Conservation (phyloP, 1,140 invertebrate species). For the Ips typographus region DNA sequence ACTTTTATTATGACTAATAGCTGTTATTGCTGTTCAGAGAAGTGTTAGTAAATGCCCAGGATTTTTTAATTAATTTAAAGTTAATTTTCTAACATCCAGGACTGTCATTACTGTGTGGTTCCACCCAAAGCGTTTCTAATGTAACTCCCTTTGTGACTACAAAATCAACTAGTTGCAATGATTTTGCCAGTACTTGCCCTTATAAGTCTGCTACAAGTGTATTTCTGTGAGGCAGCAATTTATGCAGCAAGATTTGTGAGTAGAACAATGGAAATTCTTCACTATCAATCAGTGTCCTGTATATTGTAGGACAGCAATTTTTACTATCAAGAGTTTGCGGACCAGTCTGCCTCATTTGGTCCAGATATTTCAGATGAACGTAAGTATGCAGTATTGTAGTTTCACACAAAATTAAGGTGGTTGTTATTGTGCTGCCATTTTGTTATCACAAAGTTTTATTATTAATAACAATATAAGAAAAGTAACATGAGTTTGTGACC, state of each 20-base stretch:
- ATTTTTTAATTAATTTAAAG: too few species aligned
- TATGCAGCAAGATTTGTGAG: slow-evolving; percentile 44
- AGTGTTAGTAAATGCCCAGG: too few species aligned
- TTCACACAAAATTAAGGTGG: neutral
- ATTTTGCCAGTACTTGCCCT: slow-evolving; percentile 14
- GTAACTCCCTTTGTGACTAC: neutral
- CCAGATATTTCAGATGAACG: slow-evolving; percentile 39
- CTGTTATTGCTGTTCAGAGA: too few species aligned
- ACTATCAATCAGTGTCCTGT: neutral
- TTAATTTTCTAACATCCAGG: too few species aligned
- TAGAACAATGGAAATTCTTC: slow-evolving; percentile 11
- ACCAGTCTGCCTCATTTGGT: slow-evolving; percentile 40
- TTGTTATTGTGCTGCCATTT: neutral
- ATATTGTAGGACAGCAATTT: slow-evolving; percentile 42
- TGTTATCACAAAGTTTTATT: neutral
- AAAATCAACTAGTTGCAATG: neutral
- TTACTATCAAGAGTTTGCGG: slow-evolving; percentile 43
- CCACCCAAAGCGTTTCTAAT: neutral
- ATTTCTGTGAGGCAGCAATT: slow-evolving; percentile 35
- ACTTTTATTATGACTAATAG: too few species aligned
- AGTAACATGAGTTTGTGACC: slow-evolving; percentile 1
- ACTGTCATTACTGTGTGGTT: neutral
- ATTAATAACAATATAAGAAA: neutral
- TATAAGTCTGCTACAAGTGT: slow-evolving; percentile 1
- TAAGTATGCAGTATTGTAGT: slow-evolving; percentile 25